phyloP scores from a whole-genome alignment of 2,888 invertebrate species.

The Tenthredo scrophulariae region DNA sequence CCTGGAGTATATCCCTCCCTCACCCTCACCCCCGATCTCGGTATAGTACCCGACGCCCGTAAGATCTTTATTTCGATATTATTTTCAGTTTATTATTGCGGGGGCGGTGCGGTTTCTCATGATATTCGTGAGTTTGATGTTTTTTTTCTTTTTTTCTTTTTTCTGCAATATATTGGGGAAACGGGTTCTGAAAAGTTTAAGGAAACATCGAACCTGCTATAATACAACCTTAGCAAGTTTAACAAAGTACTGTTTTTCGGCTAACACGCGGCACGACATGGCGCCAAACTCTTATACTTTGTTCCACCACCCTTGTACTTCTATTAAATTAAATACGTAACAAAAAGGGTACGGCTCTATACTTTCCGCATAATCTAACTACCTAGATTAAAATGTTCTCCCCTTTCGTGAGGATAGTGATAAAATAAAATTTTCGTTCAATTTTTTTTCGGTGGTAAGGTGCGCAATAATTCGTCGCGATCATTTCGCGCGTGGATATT shows the following conservation, averaged over 20 bases:
- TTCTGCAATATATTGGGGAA: slow-evolving; percentile 31
- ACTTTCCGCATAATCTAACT: not conserved
- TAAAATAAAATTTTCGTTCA: not conserved
- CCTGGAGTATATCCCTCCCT: slow-evolving; percentile 11
- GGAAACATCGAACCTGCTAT: slow-evolving; percentile 1
- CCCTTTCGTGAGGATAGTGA: not conserved
- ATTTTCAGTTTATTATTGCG: slow-evolving; percentile 54
- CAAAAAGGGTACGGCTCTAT: not conserved
- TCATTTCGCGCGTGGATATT: not conserved
- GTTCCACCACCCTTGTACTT: slow-evolving; percentile 14
- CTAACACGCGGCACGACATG: not conserved
- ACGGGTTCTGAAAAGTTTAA: slow-evolving; percentile 7
- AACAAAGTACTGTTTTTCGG: slow-evolving; percentile 13
- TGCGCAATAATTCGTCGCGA: not conserved
- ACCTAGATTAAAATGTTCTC: not conserved
- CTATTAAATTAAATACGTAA: not conserved
- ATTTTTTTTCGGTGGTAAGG: not conserved
- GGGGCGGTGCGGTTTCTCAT: slow-evolving; percentile 24
- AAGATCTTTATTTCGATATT: slow-evolving; percentile 56
- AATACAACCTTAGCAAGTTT: not conserved
- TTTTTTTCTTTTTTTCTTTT: not conserved
- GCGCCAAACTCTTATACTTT: slow-evolving; percentile 8
- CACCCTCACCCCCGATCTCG: not conserved
- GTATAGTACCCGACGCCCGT: slow-evolving; percentile 5
- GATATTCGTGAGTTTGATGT: slow-evolving; percentile 21